Evolutionary conservation across 2,797 vertebrate genomes (phyloP), one percentile per base, ranked within the genome.

Genomic region (Gymnocypris eckloni): DNA sequence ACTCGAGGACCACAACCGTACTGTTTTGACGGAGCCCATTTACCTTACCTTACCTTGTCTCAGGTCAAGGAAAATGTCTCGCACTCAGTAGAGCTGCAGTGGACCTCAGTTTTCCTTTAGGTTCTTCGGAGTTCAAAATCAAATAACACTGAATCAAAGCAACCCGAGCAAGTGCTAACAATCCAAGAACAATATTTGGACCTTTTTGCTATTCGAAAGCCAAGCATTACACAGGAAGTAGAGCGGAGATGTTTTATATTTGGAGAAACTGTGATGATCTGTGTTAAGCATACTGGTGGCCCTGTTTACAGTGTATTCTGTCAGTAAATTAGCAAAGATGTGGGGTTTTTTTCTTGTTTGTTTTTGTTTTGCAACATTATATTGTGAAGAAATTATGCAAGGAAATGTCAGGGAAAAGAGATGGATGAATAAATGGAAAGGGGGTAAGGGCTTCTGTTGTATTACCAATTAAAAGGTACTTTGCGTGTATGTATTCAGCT

Each of bases 11-110:
- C 79, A 75, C 72, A 69, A 69, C 71, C 5, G 5, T 79, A 50
- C 75, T 85, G 45, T 69, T 82, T 85, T 66, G 50, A 79, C 66
- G 79, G 64, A 87, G 61, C 45, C 37, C 25, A 22, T 83, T 83
- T 67, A 83, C 45, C 71, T 84, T 59, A 33, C 33, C 33, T 33
- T 33, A 33, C 33, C 33, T 33, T 67, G 22, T 89, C 90, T 91
- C 89, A 90, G 89, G 90, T 85, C 76, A 83, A 84, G 77, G 86
- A 81, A 84, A 72, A 48, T 79, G 15, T 73, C 79, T 79, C 67
- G 7, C n/a, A 45, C 37, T 67, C 39, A 69, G 13, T 66, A 33
- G 72, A 39, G 70, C 59, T 81, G 45, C 81, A 82, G 39, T 78
- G 50, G 69, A 86, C 69, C 66, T 73, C 79, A n/a, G 15, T 39